phyloP scores from a whole-genome alignment of 1,140 invertebrate genomes.

The Drosophila yakuba region DNA sequence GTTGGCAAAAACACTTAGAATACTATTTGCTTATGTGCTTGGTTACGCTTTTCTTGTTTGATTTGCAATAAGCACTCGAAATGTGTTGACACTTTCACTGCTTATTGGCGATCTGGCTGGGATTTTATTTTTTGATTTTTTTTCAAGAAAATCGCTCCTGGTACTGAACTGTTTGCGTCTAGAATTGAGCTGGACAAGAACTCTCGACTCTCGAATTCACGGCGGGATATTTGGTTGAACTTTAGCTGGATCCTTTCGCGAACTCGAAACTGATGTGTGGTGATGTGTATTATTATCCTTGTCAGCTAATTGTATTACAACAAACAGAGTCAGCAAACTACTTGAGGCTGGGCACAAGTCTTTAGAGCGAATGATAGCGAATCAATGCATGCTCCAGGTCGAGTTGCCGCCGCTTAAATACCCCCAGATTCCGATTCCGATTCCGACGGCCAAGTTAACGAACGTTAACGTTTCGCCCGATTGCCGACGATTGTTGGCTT shows the following conservation, averaged over 20 bases:
- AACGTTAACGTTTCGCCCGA: constrained; percentile 27
- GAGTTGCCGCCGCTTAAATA: constrained; percentile 83
- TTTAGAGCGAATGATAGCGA: constrained; percentile 85
- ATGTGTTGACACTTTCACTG: constrained; percentile 81
- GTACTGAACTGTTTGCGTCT: constrained; percentile 75
- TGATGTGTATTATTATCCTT: constrained; percentile 39
- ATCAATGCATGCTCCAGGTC: constrained; percentile 83
- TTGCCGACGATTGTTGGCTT: constrained; percentile 4
- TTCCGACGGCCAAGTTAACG: constrained; percentile 14
- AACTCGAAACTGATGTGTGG: constrained; percentile 36
- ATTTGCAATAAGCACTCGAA: constrained; percentile 82
- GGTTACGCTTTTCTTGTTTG: constrained; percentile 41
- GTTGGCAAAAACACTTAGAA: constrained; percentile 65
- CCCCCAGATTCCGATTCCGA: constrained; percentile 41
- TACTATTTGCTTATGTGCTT: constrained; percentile 70
- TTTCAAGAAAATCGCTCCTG: constrained; percentile 54
- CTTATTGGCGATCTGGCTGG: constrained; percentile 59
- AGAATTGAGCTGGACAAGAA: constrained; percentile 77
- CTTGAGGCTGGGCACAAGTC: constrained; percentile 81
- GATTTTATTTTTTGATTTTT: neutral
- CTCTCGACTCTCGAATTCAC: constrained; percentile 17
- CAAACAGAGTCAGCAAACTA: constrained; percentile 80
- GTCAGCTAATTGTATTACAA: constrained; percentile 84
- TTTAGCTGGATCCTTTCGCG: constrained; percentile 53
- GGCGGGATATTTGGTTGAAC: constrained; percentile 25